Evolutionary conservation across 2,888 invertebrate genomes (phyloP).

Genomic region (Oligia latruncula): DNA sequence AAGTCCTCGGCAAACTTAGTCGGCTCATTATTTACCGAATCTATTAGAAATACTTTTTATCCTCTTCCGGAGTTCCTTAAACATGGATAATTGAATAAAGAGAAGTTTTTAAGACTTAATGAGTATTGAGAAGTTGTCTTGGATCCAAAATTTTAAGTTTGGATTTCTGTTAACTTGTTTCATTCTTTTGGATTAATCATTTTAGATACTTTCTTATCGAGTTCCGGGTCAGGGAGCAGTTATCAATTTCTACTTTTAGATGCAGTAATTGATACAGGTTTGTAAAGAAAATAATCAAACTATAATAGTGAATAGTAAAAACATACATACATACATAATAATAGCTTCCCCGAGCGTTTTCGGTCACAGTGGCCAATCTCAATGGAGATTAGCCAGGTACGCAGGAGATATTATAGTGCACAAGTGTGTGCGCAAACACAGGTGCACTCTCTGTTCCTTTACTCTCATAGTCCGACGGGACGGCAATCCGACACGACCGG

Average conservation of each 20-base stretch:
- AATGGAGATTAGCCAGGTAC: too few relatives aligned
- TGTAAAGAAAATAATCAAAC: background rate
- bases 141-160: background rate
- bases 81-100: slow-evolving; percentile 42
- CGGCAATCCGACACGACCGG: too few relatives aligned
- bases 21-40: slow-evolving; percentile 53
- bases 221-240: background rate
- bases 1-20: slow-evolving; percentile 33
- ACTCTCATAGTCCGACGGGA: too few relatives aligned
- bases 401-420: too few relatives aligned
- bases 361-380: too few relatives aligned
- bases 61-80: slow-evolving; percentile 22
- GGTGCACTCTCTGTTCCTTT: too few relatives aligned
- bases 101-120: slow-evolving; percentile 28
- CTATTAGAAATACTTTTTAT: slow-evolving; percentile 48
- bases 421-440: too few relatives aligned
- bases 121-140: slow-evolving; percentile 20
- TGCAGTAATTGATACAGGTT: background rate
- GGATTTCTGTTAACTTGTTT: slow-evolving; percentile 8
- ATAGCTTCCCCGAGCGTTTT: too few relatives aligned
- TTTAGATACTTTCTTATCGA: background rate
- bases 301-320: background rate
- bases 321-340: too few relatives aligned
- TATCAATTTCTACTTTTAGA: background rate
- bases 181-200: background rate